Evolutionary conservation across 2,113 vertebrate genomes (phyloP).

Genomic region (Cephalopterus ornatus): DNA sequence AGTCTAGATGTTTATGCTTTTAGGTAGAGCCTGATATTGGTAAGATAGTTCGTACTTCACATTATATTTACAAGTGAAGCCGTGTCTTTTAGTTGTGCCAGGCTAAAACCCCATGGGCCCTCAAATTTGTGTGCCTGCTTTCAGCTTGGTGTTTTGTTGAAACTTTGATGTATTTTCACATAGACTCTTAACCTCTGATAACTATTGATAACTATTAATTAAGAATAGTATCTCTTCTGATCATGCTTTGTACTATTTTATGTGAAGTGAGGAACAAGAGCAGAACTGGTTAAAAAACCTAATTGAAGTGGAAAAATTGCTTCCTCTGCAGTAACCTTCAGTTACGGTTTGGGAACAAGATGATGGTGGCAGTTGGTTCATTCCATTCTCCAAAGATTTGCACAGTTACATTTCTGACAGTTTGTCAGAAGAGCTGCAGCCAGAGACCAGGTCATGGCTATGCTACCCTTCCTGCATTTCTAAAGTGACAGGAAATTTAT

Average conservation of each 20-base stretch:
- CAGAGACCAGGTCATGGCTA: not conserved
- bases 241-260: not conserved
- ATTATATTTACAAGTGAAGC: not conserved
- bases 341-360: not conserved
- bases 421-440: not conserved
- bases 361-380: not conserved
- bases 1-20: not conserved
- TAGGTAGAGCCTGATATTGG: not conserved
- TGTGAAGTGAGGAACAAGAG: not conserved
- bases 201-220: not conserved
- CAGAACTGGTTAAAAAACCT: not conserved
- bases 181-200: not conserved
- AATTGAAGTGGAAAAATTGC: not conserved
- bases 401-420: not conserved
- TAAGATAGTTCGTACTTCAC: not conserved
- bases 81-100: not conserved
- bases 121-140: not conserved
- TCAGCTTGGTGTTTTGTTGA: not conserved
- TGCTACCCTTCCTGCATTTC: conserved; percentile 11
- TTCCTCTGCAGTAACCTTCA: not conserved
- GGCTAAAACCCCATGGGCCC: not conserved
- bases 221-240: not conserved
- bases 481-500: not conserved
- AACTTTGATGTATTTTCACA: not conserved
- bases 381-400: not conserved